phyloP scores from a whole-genome alignment of 2,797 vertebrate species.

The Neostethus bicornis region DNA sequence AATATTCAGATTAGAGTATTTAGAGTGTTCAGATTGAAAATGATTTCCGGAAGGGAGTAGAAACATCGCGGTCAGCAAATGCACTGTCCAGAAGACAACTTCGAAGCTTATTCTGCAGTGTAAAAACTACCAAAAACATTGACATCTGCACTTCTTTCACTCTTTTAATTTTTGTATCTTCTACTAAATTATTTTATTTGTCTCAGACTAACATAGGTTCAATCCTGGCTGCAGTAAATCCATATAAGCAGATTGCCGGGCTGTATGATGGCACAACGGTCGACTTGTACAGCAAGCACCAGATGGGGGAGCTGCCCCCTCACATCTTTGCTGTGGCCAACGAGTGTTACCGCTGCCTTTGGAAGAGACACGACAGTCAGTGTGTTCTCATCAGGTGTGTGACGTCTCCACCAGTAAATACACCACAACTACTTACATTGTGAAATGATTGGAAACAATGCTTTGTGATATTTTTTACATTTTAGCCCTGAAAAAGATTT shows the following conservation, averaged over 20 bases:
- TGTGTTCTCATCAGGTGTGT: slow-evolving; percentile 92
- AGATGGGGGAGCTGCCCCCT: slow-evolving; percentile 91
- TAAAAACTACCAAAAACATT: too few relatives aligned
- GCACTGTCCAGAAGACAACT: too few relatives aligned
- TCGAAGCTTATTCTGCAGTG: too few relatives aligned
- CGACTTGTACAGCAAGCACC: slow-evolving; percentile 86
- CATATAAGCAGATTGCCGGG: slow-evolving; percentile 86
- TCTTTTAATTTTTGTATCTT: too few relatives aligned
- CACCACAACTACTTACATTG: background rate
- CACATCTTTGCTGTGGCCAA: slow-evolving; percentile 93
- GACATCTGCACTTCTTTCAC: too few relatives aligned
- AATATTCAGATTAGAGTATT: too few relatives aligned
- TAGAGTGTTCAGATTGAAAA: too few relatives aligned
- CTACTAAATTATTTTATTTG: too few relatives aligned
- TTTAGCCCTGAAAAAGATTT: background rate
- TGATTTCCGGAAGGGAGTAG: too few relatives aligned
- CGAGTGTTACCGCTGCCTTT: slow-evolving; percentile 93
- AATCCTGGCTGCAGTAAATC: slow-evolving; percentile 91
- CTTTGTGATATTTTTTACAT: background rate
- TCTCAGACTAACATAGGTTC: slow-evolving; percentile 91
- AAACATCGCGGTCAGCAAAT: too few relatives aligned
- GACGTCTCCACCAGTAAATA: slow-evolving; percentile 9
- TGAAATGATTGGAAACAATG: background rate
- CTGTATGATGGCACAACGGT: slow-evolving; percentile 84
- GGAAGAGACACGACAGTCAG: slow-evolving; percentile 93